Base-by-base conservation (phyloP, 1,140 invertebrate genomes). In the Drosophila mauritiana region DNA sequence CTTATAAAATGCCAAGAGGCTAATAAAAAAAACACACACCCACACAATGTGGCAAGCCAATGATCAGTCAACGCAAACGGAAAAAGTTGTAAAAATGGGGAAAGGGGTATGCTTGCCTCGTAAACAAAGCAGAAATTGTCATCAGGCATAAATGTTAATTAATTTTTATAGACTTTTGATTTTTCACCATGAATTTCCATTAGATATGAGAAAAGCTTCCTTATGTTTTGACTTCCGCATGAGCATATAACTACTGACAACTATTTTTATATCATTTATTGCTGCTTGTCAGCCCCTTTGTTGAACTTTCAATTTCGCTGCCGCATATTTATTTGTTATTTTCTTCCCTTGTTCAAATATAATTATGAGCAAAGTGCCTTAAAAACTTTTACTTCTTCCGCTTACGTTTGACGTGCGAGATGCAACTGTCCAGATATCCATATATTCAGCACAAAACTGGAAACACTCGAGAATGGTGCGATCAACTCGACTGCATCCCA, bases 331-430 rank as follows among this genome's bases (percentile, higher is more conserved):
- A 51, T 62, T 55, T 73, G 52, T 58, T 10, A 45, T 37, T 53
- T 54, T 46, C n/a, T 49, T 54, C 39, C 11, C 22, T 25, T 45
- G 25, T 53, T 10, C 55, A 72, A 59, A 68, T 69, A 61, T 78
- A 78, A 82, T 82, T 82, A 73, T 74, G 74, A 53, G 34, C 40
- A 57, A 54, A 78, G 64, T 59, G 63, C 36, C 48, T 62, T 46
- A 63, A 78, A 57, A 83, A 74, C 80, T 78, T 82, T 83, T 75
- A 78, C 80, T 70, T 83, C 80, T 78, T 83, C 80, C 80, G 74
- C 63, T 74, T 74, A 67, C 49, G 51, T 31, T 65, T 54, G 65
- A 46, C 22, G 65, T 8, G 48, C 65, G 49, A 39, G 65, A 69
- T 69, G 65, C 53, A 74, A 74, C 46, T 70, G 53, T 56, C 43